A percentile compares a stretch with the other conserved stretches of the same genome.
Conservation (phyloP, 2,113 vertebrate species). For the Corynorhinus townsendii region DNA sequence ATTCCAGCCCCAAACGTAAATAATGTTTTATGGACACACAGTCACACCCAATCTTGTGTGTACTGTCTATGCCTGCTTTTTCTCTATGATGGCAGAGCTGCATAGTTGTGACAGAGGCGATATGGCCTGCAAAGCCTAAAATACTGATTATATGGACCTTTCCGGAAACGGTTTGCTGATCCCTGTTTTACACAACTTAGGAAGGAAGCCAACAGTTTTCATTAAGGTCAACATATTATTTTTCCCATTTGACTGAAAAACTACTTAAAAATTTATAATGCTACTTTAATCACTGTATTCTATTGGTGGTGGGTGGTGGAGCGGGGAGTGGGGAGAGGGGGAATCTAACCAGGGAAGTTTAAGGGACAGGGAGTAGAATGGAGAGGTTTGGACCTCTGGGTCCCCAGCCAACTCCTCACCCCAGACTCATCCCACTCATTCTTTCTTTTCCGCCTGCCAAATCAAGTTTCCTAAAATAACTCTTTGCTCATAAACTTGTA, state of each 20-base stretch:
- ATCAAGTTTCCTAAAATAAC: slow-evolving; percentile 43
- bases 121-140: neutral
- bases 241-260: neutral
- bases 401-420: neutral
- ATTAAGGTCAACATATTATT: neutral
- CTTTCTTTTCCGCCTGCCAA: slow-evolving; percentile 36
- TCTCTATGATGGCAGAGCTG: neutral
- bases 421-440: neutral
- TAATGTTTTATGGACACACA: slow-evolving; percentile 40
- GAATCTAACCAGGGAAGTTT: neutral
- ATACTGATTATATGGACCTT: neutral
- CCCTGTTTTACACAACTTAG: neutral
- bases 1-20: slow-evolving; percentile 10
- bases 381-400: neutral
- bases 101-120: neutral
- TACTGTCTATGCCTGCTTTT: neutral
- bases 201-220: slow-evolving; percentile 19
- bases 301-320: neutral
- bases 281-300: neutral
- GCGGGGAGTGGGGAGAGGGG: fast-evolving
- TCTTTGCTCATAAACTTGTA: neutral
- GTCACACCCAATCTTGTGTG: neutral
- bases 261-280: neutral
- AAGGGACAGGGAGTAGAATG: neutral
- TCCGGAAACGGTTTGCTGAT: neutral